These are phyloP conservation scores for Melanostoma mellinum DNA, from an alignment of 2,888 invertebrate genomes.

Conservation along the genomic window DNA sequence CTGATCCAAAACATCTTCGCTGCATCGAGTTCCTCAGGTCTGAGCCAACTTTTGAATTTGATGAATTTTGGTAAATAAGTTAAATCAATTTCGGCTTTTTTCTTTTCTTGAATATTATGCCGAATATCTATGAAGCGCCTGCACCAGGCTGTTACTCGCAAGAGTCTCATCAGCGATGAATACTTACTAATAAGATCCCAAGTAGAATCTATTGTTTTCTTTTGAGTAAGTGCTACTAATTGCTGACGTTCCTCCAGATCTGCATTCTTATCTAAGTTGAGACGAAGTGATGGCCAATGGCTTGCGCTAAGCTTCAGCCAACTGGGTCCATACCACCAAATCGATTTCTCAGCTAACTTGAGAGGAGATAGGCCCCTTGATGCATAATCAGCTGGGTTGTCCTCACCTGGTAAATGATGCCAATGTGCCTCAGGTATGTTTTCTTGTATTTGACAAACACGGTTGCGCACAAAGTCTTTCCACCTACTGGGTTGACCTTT, in stretches of 20 bases:
- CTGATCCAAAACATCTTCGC: conserved; percentile 40
- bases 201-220: background rate
- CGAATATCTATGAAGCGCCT: conserved; percentile 13
- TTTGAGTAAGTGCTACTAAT: conserved; percentile 1
- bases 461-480: conserved; percentile 31
- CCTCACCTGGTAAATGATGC: conserved; percentile 6
- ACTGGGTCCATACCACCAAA: conserved; percentile 44
- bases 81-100: conserved; percentile 7
- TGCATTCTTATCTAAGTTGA: background rate
- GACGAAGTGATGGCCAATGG: conserved; percentile 20
- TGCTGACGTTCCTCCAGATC: conserved; percentile 28
- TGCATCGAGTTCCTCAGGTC: conserved; percentile 20
- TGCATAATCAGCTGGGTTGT: conserved; percentile 34
- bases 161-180: conserved; percentile 20
- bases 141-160: conserved; percentile 38
- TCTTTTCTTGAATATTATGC: conserved; percentile 5
- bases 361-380: conserved; percentile 20
- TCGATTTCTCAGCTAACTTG: conserved; percentile 24
- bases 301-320: conserved; percentile 19
- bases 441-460: conserved; percentile 18
- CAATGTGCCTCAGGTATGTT: conserved; percentile 1
- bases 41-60: conserved; percentile 9
- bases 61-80: conserved; percentile 1
- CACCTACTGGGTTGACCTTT: conserved; percentile 26
- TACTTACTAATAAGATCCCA: conserved; percentile 31